Percentiles rank a stretch among this genome's conserved stretches.
Evolutionary conservation across 2,797 vertebrate species (phyloP).

Genomic region (Cephalopachus bancanus): DNA sequence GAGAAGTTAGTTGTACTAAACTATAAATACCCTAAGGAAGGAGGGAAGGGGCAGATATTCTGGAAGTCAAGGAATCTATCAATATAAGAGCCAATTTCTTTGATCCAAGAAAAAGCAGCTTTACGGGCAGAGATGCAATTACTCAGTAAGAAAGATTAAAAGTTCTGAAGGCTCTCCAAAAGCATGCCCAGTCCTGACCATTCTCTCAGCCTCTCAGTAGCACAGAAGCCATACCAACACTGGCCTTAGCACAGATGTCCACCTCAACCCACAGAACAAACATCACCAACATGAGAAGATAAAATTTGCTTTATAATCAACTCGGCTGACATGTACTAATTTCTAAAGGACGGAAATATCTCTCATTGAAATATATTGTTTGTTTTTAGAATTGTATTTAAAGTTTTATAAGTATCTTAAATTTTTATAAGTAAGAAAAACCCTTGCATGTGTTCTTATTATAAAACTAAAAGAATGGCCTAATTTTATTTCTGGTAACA

Average conservation of each 20-base stretch:
- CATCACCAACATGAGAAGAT: not conserved
- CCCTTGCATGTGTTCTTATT: not conserved
- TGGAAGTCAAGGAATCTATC: not conserved
- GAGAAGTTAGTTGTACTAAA: not conserved
- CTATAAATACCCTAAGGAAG: not conserved
- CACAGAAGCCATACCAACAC: not conserved
- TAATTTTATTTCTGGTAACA: conserved; percentile 36
- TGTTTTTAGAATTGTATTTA: conserved; percentile 33
- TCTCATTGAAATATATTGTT: conserved; percentile 26
- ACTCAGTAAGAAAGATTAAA: not conserved
- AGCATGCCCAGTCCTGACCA: not conserved
- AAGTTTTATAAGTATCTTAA: conserved; percentile 5
- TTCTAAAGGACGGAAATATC: not conserved
- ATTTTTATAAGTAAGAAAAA: conserved; percentile 1
- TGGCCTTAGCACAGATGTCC: not conserved
- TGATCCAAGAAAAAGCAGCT: not conserved
- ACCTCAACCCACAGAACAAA: not conserved
- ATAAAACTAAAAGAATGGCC: not conserved
- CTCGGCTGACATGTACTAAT: not conserved
- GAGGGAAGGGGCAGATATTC: not conserved
- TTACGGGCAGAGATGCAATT: not conserved
- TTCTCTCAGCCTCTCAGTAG: not conserved
- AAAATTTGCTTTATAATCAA: not conserved
- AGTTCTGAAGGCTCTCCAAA: conserved; percentile 3
- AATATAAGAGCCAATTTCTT: not conserved